Base-by-base conservation (phyloP, 92 coral and sea anemone species). In the Paramuricea clavata region DNA sequence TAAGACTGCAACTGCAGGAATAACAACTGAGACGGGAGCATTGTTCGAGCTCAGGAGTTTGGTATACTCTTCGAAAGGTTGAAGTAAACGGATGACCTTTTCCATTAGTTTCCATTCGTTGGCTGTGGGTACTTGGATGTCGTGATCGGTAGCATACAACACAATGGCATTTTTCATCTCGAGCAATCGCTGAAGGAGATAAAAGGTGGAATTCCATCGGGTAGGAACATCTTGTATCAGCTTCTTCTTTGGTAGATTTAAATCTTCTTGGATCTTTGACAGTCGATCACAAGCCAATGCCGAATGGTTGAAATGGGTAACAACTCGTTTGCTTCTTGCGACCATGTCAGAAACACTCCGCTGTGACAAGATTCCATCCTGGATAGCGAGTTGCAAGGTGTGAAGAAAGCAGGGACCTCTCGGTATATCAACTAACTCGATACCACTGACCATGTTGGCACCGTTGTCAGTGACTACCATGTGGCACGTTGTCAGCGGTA, bases 161-260 rank as follows among this genome's bases (percentile, higher is more conserved):
- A 60, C 68, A 21, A 60, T 21, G n/a, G 75, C 75, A 69, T n/a
- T 25, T 31, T 69, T 69, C 75, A 69, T 69, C 43, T 69, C 75
- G 23, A 69, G 32, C 44, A 69, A n/a, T 21, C 75, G 75, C 43
- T 69, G 32, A 17, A 69, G 47, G 23, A 32, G 23, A 32, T 32
- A 32, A 32, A 12, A 69, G 13, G 26, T 69, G 25, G 49, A 39
- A 34, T 32, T 69, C 49, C 43, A 69, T 12, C 23, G 10, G 3
- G 25, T 39, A 11, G 49, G 26, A 30, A 69, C 43, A 32, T 32
- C 43, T 31, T 69, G 49, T 19, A 32, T 69, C 17, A 65, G 25
- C 41, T 65, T 7, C 25, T 65, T 32, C 43, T 17, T 7, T 30
- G 75, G 42, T 6, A 39, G 68, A 22, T 28, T 21, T 1, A 60